Evolutionary conservation across 64 coral and sea anemone species (phyloP), one percentile per base, ranked within the genome.

Genomic region (Actinia equina): DNA sequence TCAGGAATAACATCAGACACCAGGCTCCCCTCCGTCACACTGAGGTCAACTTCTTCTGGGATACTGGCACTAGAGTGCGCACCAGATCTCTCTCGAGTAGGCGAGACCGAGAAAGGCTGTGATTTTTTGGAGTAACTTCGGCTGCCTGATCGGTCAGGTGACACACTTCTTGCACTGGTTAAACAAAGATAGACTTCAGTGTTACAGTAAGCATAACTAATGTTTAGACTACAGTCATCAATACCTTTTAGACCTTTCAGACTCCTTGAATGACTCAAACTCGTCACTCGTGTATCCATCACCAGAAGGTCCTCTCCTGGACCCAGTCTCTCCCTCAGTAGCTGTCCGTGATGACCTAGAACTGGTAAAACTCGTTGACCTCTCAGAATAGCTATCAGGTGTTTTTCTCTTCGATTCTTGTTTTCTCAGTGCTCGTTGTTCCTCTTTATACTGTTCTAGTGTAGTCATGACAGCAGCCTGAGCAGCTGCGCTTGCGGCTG

Each of bases 401-500:
- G 67, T 79, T 60, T 41, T 27, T 65, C 49, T 17, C 17, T 43
- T 49, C 2, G 83, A 57, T 17, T 86, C 89, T 46, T 57, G 60
- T 79, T 86, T 84, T 58, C 55, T 91, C 2, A 64, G 55, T 45
- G 78, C n/a, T 44, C 86, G 79, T 82, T 84, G 91, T 85, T 89
- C 59, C 23, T 87, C 88, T 65, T 85, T 83, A 80, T 90, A 97
- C 22, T 93, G 88, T 62, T 81, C 65, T 84, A 97, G 82, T n/a
- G 91, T 84, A 27, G 88, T 81, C 22, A 85, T 79, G 71, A 97
- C 94, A 53, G 94, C 94, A 17, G 91, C 94, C 86, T 92, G 77
- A 43, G 94, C 91, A 41, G 94, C 94, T 65, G 94, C 91, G 25
- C 88, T 97, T 22, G 94, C 94, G 19, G 94, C 94, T 44, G 92